phyloP scores from a whole-genome alignment of 1,140 invertebrate species.

The Brachionus koreanus region DNA sequence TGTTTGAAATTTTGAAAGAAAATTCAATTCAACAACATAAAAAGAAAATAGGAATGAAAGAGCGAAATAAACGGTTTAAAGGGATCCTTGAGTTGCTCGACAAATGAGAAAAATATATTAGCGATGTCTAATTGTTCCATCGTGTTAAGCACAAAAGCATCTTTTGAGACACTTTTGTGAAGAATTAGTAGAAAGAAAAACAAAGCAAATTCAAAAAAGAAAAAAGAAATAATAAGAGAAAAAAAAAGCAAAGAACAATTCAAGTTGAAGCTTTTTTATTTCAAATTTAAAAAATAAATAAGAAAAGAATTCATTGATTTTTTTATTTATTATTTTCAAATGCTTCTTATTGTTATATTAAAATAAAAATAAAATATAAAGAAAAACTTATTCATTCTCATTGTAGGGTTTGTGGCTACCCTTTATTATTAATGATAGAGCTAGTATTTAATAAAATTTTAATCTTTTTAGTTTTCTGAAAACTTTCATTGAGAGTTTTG shows the following conservation, averaged over 20 bases:
- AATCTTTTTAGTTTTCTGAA: conserved; percentile 4
- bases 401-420: not conserved
- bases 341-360: not conserved
- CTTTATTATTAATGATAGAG: not conserved
- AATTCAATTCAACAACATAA: not conserved
- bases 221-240: not conserved
- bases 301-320: conserved; percentile 36
- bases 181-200: not conserved
- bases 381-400: not conserved
- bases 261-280: conserved; percentile 26
- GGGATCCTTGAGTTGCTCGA: not conserved
- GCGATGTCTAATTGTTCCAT: not conserved
- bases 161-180: not conserved
- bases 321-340: conserved; percentile 39
- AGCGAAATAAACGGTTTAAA: not conserved
- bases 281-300: not conserved
- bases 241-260: conserved; percentile 27
- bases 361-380: conserved; percentile 1
- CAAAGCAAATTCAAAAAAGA: not conserved
- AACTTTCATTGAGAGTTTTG: not conserved
- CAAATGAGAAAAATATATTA: not conserved
- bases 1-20: conserved; percentile 14
- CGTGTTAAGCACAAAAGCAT: not conserved
- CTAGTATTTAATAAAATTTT: not conserved
- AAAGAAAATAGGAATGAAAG: not conserved